These are phyloP conservation scores for Aporophyla nigra DNA, from an alignment of 2,888 invertebrate species.

Conservation along the genomic window DNA sequence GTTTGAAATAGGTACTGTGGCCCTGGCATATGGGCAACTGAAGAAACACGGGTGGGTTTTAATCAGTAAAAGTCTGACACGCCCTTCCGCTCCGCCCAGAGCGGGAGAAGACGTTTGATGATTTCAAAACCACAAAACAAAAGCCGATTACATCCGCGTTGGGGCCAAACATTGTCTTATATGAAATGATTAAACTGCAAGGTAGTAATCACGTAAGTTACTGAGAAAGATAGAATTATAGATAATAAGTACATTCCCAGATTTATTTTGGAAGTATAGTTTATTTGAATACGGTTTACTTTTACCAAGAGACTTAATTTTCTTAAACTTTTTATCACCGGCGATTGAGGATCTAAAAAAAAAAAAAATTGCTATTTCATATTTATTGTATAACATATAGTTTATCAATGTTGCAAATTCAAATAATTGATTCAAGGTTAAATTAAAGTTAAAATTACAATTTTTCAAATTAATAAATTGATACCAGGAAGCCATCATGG, in stretches of 20 bases:
- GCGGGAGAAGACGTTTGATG: too few relatives aligned
- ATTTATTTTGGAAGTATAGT: conserved; percentile 29
- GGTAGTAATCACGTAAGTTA: conserved; percentile 43
- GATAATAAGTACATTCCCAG: conserved; percentile 58
- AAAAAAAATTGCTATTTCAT: neutral
- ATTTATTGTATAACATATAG: neutral
- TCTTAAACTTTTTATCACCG: conserved; percentile 22
- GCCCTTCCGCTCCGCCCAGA: too few relatives aligned
- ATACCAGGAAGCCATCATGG: too few relatives aligned
- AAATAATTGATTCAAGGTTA: neutral
- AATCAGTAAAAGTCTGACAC: too few relatives aligned
- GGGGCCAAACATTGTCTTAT: neutral
- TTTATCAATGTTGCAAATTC: neutral
- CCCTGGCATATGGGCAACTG: too few relatives aligned
- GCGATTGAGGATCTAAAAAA: conserved; percentile 48
- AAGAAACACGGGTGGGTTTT: too few relatives aligned
- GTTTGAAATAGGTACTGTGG: too few relatives aligned
- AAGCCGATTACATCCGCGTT: neutral
- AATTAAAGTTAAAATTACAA: too few relatives aligned
- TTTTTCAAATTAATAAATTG: too few relatives aligned
- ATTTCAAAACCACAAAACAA: too few relatives aligned
- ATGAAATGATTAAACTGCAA: conserved; percentile 45
- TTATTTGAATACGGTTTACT: conserved; percentile 39
- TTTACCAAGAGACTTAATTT: conserved; percentile 42
- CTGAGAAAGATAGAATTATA: conserved; percentile 32